These are phyloP conservation scores for Idaea dimidiata DNA, from an alignment of 2,888 invertebrate genomes.

Conservation along the genomic window DNA sequence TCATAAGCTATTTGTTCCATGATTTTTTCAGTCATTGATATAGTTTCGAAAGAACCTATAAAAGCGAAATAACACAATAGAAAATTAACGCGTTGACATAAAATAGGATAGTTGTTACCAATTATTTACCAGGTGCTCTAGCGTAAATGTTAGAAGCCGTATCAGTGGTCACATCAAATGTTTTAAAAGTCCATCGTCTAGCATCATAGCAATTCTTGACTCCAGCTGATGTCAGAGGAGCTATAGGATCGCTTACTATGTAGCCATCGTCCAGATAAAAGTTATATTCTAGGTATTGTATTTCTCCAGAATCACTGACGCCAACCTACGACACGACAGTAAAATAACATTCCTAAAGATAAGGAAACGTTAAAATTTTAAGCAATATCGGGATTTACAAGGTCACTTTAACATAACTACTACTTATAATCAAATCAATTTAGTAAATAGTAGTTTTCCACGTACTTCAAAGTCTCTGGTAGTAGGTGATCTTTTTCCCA, in stretches of 20 bases:
- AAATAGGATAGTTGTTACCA: neutral
- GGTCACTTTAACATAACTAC: too few relatives aligned
- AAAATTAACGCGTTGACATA: neutral
- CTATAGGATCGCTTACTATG: slow-evolving; percentile 74
- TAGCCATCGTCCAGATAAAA: slow-evolving; percentile 80
- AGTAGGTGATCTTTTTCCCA: slow-evolving; percentile 84
- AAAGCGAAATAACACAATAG: slow-evolving; percentile 2
- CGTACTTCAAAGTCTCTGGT: slow-evolving; percentile 83
- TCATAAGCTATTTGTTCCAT: slow-evolving; percentile 84
- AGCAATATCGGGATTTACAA: too few relatives aligned
- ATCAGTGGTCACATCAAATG: slow-evolving; percentile 81
- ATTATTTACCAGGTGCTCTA: slow-evolving; percentile 83
- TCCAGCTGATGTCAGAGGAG: slow-evolving; percentile 42
- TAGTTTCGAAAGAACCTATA: slow-evolving; percentile 82
- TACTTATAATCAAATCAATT: too few relatives aligned
- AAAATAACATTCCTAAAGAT: neutral
- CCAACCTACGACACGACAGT: slow-evolving; percentile 53
- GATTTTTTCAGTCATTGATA: slow-evolving; percentile 82
- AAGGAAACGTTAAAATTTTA: neutral
- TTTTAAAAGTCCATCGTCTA: slow-evolving; percentile 55
- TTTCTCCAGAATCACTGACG: slow-evolving; percentile 82
- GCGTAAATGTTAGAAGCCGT: slow-evolving; percentile 82
- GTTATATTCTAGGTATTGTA: slow-evolving; percentile 82
- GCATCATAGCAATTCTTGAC: slow-evolving; percentile 83
- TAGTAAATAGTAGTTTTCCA: neutral